phyloP scores from a whole-genome alignment of 2,888 invertebrate genomes.

The Sialis fuliginosa region DNA sequence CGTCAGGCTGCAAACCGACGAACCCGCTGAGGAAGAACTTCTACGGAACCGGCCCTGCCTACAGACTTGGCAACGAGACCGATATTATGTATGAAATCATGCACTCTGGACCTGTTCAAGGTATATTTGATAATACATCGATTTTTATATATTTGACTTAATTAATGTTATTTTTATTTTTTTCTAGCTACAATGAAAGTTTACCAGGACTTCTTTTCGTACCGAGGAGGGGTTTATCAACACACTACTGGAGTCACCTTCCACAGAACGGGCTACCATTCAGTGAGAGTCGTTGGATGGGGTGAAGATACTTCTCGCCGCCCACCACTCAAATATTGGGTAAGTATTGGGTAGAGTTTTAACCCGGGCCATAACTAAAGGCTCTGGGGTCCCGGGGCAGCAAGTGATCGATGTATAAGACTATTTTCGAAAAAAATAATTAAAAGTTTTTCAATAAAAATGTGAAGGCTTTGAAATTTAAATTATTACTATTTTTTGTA shows the following conservation, averaged over 20 bases:
- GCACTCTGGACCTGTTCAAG: constrained; percentile 85
- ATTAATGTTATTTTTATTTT: constrained; percentile 8
- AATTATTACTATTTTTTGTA: too few species aligned
- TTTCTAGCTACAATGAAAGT: constrained; percentile 71
- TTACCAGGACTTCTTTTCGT: constrained; percentile 84
- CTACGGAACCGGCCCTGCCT: constrained; percentile 60
- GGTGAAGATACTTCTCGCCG: constrained; percentile 47
- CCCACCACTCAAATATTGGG: constrained; percentile 62
- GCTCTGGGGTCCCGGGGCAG: too few species aligned
- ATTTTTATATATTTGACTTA: background rate
- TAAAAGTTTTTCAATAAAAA: too few species aligned
- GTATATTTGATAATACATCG: constrained; percentile 24
- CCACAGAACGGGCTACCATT: constrained; percentile 58
- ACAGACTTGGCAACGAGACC: constrained; percentile 51
- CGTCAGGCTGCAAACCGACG: constrained; percentile 35
- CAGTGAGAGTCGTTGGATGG: constrained; percentile 86
- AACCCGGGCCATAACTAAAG: too few species aligned
- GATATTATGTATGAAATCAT: constrained; percentile 87
- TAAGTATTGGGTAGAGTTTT: background rate
- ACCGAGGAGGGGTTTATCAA: constrained; percentile 68
- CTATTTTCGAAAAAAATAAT: too few species aligned
- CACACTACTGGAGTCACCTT: constrained; percentile 36
- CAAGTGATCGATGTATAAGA: too few species aligned
- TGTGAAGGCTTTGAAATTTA: too few species aligned
- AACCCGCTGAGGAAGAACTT: constrained; percentile 36